phyloP scores from a whole-genome alignment of 2,113 vertebrate species.

The Hippopotamus amphibius region DNA sequence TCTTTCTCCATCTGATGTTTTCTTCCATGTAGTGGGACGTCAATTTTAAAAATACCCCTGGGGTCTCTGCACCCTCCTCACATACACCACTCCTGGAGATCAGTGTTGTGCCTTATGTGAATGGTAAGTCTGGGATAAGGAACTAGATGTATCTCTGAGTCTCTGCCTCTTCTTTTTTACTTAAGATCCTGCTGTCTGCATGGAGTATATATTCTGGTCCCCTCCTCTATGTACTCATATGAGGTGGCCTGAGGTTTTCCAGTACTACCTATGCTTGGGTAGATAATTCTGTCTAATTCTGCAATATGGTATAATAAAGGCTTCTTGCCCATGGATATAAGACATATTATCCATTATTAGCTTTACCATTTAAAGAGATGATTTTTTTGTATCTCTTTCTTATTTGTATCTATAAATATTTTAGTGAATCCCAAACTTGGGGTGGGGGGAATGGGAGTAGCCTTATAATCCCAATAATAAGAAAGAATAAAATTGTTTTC shows the following conservation, averaged over 20 bases:
- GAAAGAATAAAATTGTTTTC: background rate
- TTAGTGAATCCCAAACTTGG: background rate
- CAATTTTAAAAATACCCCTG: background rate
- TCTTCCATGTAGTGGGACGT: background rate
- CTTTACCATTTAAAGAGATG: background rate
- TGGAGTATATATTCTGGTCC: background rate
- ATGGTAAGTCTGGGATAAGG: background rate
- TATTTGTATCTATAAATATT: background rate
- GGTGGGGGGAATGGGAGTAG: background rate
- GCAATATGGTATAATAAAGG: background rate
- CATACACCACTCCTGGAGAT: background rate
- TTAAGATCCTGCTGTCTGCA: background rate
- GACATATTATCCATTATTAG: background rate
- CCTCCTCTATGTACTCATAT: background rate
- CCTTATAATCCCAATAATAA: background rate
- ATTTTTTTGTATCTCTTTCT: background rate
- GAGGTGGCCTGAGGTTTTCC: background rate
- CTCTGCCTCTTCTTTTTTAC: background rate
- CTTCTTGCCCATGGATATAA: background rate
- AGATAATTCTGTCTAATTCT: background rate
- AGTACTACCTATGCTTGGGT: background rate
- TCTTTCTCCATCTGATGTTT: background rate
- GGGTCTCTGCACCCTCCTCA: background rate
- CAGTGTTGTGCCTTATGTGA: background rate
- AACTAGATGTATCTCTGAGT: background rate